phyloP scores from a whole-genome alignment of 2,888 invertebrate genomes.

The Drosophila rellima region DNA sequence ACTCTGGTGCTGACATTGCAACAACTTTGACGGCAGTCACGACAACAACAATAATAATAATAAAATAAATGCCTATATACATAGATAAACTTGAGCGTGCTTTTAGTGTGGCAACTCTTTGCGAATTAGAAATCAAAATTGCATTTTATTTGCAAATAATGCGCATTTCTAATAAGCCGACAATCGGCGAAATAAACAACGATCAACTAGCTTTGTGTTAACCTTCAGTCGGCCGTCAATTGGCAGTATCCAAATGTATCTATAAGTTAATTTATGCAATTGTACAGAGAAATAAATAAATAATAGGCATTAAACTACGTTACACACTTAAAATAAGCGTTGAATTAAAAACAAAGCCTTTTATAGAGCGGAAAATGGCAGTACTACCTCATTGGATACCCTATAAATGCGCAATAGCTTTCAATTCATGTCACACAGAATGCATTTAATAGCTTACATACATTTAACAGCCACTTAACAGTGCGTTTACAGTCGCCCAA shows the following conservation, averaged over 20 bases:
- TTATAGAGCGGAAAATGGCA: not conserved
- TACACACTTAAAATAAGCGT: conserved; percentile 41
- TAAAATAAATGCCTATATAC: conserved; percentile 36
- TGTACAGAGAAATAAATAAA: conserved; percentile 52
- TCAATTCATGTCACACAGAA: not conserved
- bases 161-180: conserved; percentile 76
- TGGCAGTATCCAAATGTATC: conserved; percentile 42
- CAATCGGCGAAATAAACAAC: conserved; percentile 14
- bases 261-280: conserved; percentile 28
- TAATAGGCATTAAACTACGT: conserved; percentile 42
- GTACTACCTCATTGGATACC: not conserved
- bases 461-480: not conserved
- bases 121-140: conserved; percentile 73
- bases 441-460: not conserved
- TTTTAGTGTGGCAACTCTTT: conserved; percentile 48
- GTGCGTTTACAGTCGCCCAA: conserved; percentile 2
- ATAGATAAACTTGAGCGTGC: conserved; percentile 9
- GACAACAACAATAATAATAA: conserved; percentile 39
- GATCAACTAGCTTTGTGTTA: conserved; percentile 28
- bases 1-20: conserved; percentile 70
- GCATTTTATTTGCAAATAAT: conserved; percentile 65
- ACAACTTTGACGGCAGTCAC: conserved; percentile 60
- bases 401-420: conserved; percentile 5
- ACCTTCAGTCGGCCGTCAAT: conserved; percentile 39
- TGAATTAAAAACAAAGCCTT: conserved; percentile 36